Evolutionary conservation across 2,113 vertebrate genomes (phyloP), one percentile per base, ranked within the genome.

Genomic region (Pangasianodon hypophthalmus): DNA sequence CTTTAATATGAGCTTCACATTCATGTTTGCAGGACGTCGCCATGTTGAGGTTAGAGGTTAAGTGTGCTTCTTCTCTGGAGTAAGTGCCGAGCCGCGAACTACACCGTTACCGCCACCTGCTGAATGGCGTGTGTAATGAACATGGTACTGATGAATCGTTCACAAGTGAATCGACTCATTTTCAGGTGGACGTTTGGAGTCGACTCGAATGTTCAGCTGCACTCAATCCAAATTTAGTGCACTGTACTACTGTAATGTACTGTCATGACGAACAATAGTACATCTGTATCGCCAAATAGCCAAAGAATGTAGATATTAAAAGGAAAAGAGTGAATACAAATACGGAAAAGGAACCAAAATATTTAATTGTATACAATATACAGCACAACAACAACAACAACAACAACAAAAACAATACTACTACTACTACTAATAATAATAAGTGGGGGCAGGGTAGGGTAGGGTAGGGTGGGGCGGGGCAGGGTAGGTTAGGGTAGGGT

Each of bases 1-100:
- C 29, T 56, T 56, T 56, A 4, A 56, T 19, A 56, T 21, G n/a
- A 52, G 46, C 32, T 32, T 54, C 52, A 56, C 44, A 19, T 86
- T 71, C 32, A 37, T 71, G 41, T 24, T 52, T 19, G 32, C 29
- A 71, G 85, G 85, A 86, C 62, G 85, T 7, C 85, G 85, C 85
- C 85, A 86, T 86, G 48, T 37, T 73, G 44, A 69, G 60, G 60
- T 44, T 21, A 48, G 16, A n/a, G 60, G 84, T n/a, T 18, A 85
- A 46, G 2, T 14, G 9, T 9, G 44, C 7, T 86, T 52, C 64
- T 86, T 85, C 60, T 69, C 37, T 60, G 81, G 18, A 26, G 4
- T 44, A 60, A 52, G 18, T 19, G 18, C 69, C 24, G 18, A 71
- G 32, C 32, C 54, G 8, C 0, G 26, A 52, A 18, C 1, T 11